These are phyloP conservation scores for Sebastes reedi DNA, from an alignment of 2,797 vertebrate genomes.

Conservation along the genomic window DNA sequence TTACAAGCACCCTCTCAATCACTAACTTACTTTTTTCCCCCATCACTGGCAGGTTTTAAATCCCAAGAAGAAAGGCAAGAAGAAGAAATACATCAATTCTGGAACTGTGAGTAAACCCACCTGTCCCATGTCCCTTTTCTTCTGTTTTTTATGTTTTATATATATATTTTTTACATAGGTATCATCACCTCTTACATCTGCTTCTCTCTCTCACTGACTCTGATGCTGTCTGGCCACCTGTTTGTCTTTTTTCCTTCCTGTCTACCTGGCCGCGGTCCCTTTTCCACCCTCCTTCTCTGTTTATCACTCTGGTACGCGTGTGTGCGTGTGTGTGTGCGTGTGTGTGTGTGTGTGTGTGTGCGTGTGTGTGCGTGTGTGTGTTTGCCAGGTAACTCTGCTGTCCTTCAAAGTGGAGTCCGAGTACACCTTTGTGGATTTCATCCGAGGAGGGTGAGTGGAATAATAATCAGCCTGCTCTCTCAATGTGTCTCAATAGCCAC, in stretches of 20 bases:
- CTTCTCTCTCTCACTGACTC: conserved; percentile 14
- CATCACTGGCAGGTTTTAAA: conserved; percentile 86
- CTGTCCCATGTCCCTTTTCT: not conserved
- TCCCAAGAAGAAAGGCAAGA: conserved; percentile 95
- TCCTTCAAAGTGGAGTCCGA: conserved; percentile 97
- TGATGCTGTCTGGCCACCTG: conserved; percentile 28
- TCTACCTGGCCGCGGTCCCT: conserved; percentile 15
- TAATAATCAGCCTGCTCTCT: conserved; percentile 49
- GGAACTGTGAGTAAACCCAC: conserved; percentile 87
- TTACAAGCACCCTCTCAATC: conserved; percentile 33
- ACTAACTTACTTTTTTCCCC: not conserved
- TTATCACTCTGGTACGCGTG: conserved; percentile 4
- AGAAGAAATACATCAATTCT: conserved; percentile 96
- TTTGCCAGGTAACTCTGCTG: conserved; percentile 91
- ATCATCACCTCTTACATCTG: conserved; percentile 29
- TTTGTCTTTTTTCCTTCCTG: conserved; percentile 29
- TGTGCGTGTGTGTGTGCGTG: conserved; percentile 16
- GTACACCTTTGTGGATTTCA: conserved; percentile 98
- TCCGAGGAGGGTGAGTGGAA: conserved; percentile 94
- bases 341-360: conserved; percentile 12
- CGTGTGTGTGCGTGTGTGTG: conserved; percentile 23
- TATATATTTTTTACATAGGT: not conserved
- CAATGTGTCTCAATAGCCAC: conserved; percentile 26
- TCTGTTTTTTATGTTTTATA: conserved; percentile 3
- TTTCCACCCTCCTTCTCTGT: not conserved